Conservation (phyloP, 2,797 vertebrate species). For the Bothrops alternatus region DNA sequence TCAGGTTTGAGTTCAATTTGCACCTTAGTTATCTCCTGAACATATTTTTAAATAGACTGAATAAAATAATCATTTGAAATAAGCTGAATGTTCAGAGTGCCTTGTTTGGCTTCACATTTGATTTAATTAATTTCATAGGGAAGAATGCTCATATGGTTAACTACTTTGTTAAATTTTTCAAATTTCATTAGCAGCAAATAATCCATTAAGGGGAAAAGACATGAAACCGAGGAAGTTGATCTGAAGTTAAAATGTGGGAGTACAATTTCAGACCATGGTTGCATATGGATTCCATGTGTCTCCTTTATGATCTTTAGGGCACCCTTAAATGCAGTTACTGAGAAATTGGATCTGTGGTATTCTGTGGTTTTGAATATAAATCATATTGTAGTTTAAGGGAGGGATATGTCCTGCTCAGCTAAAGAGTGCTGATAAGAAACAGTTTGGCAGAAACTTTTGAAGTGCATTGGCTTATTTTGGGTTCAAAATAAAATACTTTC, state of each 20-base stretch:
- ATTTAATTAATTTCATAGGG: background rate
- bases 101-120: background rate
- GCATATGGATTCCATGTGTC: background rate
- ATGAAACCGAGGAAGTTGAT: background rate
- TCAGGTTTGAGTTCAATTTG: no score
- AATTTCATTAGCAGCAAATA: background rate
- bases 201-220: background rate
- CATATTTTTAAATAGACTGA: background rate
- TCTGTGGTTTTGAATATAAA: background rate
- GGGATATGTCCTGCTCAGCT: no score
- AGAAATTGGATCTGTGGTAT: background rate
- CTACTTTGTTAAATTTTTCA: background rate
- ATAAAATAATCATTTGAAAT: background rate
- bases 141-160: background rate
- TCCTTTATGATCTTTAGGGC: background rate
- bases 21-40: no score
- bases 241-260: background rate
- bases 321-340: background rate
- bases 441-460: no score
- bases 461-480: background rate
- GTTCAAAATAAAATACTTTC: background rate
- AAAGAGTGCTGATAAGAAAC: no score
- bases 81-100: background rate
- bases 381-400: background rate
- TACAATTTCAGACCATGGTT: background rate